phyloP scores from a whole-genome alignment of 2,113 vertebrate species.

The Anser brachyrhynchus region DNA sequence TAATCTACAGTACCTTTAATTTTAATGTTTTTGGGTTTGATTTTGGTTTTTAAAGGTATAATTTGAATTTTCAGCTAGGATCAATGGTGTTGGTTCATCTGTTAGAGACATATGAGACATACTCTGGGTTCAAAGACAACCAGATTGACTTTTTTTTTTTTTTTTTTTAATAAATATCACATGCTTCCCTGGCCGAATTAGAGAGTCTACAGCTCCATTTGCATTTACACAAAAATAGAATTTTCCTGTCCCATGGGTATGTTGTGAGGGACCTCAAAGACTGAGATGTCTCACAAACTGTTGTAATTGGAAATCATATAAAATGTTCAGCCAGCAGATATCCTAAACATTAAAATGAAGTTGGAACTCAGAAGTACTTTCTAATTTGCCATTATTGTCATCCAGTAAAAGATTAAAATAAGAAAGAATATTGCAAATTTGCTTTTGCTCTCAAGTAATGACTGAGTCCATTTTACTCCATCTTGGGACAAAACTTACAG shows the following conservation, averaged over 20 bases:
- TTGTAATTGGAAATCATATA: not conserved
- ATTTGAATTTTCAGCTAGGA: not conserved
- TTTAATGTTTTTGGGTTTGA: not conserved
- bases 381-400: not conserved
- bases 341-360: conserved; percentile 9
- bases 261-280: conserved; percentile 1
- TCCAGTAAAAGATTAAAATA: not conserved
- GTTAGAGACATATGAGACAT: not conserved
- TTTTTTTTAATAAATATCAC: not conserved
- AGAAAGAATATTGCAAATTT: not conserved
- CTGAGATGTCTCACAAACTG: not conserved
- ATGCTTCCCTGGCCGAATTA: not conserved
- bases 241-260: not conserved
- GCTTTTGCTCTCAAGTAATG: not conserved
- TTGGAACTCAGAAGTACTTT: not conserved
- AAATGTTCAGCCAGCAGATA: conserved; percentile 19
- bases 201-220: not conserved
- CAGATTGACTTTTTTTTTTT: not conserved
- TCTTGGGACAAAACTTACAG: not conserved
- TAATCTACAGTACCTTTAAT: not conserved
- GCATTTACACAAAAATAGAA: conserved; percentile 16
- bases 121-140: not conserved
- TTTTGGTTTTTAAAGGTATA: not conserved
- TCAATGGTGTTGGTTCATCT: not conserved
- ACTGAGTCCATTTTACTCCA: not conserved